Evolutionary conservation across 1,140 invertebrate genomes (phyloP), one percentile per base, ranked within the genome.

Genomic region (Magallana angulata): DNA sequence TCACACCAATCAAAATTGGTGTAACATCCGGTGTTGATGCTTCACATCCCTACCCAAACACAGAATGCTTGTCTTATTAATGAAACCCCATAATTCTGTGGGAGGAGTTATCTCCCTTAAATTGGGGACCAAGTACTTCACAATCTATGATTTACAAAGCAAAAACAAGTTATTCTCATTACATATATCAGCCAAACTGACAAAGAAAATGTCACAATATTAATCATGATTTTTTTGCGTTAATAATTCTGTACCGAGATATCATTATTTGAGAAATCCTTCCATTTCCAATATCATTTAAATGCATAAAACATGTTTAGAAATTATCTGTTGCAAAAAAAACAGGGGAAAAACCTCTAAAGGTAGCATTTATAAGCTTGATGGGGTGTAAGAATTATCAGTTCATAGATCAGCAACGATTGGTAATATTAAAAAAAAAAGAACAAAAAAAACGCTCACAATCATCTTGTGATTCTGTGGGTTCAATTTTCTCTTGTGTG

Each of bases 141-240:
- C 11, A 30, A 30, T 71, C 36, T 24, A 30, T 9, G n/a, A 12
- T 12, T 62, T 16, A 62, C 60, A 12, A 12, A 62, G 36, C 36
- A 71, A 71, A 71, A 71, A 71, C 68, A 76, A 76, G 68, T 12
- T 76, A 76, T 76, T 76, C 68, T 76, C 68, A 76, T 76, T 76
- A 30, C 24, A 1, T 11, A 30, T 76, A 30, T 76, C 68, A 30
- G 68, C 36, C 2, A 30, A 9, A 76, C 24, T 30, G 24, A 76
- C 68, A 76, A 30, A 14, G 36, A 76, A 76, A 76, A 24, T 9
- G 12, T 30, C 68, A 36, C 36, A 1, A 76, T 76, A 8, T 76
- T 30, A 76, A 76, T 36, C 68, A 76, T 18, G 24, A 76, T 36
- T 76, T 76, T 24, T 7, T 30, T 36, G 24, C 36, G 24, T 30